phyloP scores from a whole-genome alignment of 2,797 vertebrate species.

The Morelia viridis region DNA sequence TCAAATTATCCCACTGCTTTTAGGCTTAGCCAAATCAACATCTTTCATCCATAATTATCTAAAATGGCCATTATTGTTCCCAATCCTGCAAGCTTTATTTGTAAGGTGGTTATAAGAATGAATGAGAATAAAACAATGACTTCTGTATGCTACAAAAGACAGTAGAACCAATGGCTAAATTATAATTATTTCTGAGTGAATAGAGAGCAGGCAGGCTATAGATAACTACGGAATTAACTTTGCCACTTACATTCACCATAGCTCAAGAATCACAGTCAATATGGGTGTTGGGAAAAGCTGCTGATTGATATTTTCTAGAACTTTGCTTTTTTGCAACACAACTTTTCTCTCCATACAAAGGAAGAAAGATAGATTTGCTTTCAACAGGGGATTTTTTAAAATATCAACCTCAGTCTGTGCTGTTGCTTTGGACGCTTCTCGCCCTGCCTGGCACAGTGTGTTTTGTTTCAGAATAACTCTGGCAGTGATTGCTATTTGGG shows the following conservation, averaged over 20 bases:
- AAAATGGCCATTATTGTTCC: not conserved
- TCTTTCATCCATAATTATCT: not conserved
- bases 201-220: not conserved
- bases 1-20: not conserved
- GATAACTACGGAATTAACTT: not conserved
- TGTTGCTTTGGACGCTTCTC: slow-evolving; percentile 25
- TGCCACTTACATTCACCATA: not conserved
- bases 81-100: not conserved
- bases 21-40: not conserved
- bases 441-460: slow-evolving; percentile 6
- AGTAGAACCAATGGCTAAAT: not conserved
- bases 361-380: slow-evolving; percentile 5
- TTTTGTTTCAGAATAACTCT: not conserved
- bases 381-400: slow-evolving; percentile 6
- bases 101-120: not conserved
- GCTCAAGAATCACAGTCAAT: not conserved
- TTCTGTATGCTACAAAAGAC: not conserved
- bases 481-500: not conserved
- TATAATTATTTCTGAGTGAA: not conserved
- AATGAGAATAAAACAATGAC: not conserved
- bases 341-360: not conserved
- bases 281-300: not conserved
- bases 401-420: not conserved
- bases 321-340: not conserved
- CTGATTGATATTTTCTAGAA: slow-evolving; percentile 1